phyloP scores from a whole-genome alignment of 2,113 vertebrate genomes.

The Leuciscus idus region DNA sequence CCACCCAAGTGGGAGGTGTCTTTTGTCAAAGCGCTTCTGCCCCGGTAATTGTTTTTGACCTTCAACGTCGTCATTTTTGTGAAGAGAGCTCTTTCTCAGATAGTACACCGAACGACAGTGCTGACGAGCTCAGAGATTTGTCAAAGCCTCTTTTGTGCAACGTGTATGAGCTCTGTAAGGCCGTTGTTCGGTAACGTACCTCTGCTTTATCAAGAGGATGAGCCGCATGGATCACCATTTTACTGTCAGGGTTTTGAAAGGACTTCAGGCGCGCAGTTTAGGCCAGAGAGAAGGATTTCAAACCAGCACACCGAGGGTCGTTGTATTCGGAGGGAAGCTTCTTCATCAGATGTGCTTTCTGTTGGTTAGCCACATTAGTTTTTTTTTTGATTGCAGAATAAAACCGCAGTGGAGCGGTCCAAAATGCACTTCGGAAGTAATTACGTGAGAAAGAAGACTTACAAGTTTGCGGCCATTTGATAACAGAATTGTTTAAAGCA shows the following conservation, averaged over 20 bases:
- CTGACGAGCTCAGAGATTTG: constrained; percentile 24
- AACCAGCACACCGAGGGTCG: background rate
- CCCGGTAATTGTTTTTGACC: constrained; percentile 85
- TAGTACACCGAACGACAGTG: constrained; percentile 4
- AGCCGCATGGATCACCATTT: background rate
- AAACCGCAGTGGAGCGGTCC: background rate
- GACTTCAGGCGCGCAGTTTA: background rate
- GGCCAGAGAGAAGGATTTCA: constrained; percentile 7
- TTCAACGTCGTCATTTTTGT: constrained; percentile 77
- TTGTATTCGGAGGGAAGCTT: background rate
- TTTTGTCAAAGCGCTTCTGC: constrained; percentile 79
- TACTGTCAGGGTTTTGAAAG: constrained; percentile 18
- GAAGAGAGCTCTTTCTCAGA: constrained; percentile 24
- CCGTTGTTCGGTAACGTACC: constrained; percentile 20
- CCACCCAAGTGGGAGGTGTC: constrained; percentile 81
- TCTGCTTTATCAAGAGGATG: constrained; percentile 32
- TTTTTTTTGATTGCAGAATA: background rate
- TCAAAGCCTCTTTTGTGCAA: constrained; percentile 31
- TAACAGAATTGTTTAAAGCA: too few relatives aligned
- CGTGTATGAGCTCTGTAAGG: constrained; percentile 23
- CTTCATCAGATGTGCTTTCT: constrained; percentile 5
- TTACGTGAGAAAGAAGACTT: too few relatives aligned
- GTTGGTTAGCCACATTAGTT: background rate
- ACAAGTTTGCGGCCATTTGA: too few relatives aligned
- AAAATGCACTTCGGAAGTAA: background rate